Base-by-base conservation (phyloP, 2,797 vertebrate genomes). In the Holocentrus rufus region DNA sequence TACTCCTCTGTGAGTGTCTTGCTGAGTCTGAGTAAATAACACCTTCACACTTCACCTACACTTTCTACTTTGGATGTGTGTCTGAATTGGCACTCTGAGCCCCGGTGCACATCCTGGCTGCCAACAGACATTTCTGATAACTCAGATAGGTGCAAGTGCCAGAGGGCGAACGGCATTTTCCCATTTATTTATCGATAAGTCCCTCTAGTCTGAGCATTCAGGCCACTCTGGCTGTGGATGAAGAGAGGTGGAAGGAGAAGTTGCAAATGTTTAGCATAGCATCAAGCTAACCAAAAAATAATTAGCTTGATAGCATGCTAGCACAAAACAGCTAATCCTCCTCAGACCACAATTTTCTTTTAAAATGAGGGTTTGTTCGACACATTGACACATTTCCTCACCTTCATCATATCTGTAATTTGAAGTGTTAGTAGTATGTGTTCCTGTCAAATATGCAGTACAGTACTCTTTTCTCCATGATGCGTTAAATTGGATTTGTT, bases 21-120 rank as follows among this genome's bases (percentile, higher is more conserved):
- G 52, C 56, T 69, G 69, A 65, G 64, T 70, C 62, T 62, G 65
- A 80, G 75, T 80, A 74, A 85, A 85, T 79, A 83, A 72, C 73
- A 69, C 56, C n/a, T 76, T 84, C 72, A 82, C 81, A 81, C 76
- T 60, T 75, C 79, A 74, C 81, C 76, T 70, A 76, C 74, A 69
- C 76, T 31, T 49, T 71, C 65, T 57, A 27, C 70, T 70, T 7
- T 53, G 63, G 68, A 68, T 18, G 0, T 52, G 58, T 42, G 54
- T 76, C 56, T 69, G 30, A 75, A 65, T 63, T 69, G 60, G 56
- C 44, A 56, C n/a, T 2, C 11, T 56, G n/a, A 65, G 18, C 1
- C 1, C 27, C 15, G 34, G 46, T 30, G 70, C 70, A 56, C 22
- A 44, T 39, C 53, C 27, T 53, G 70, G 62, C 69, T 58, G 46